Base-by-base conservation (phyloP, 1,140 invertebrate species). In the Paraescarpia echinospica region DNA sequence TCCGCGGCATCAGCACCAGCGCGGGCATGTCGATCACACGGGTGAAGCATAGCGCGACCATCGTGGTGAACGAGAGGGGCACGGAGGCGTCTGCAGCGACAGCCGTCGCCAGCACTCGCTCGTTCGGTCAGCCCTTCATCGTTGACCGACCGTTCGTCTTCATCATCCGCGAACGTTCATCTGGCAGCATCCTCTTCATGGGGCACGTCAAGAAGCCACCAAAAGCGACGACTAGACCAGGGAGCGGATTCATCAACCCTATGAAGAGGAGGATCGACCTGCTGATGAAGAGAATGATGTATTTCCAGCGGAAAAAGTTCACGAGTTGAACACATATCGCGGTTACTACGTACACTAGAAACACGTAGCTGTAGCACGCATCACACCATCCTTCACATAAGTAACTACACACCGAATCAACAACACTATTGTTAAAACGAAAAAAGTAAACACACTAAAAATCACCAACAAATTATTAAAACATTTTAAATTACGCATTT, bases 1-100 rank as follows among this genome's bases (percentile, higher is more conserved):
- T 92, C 1, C 33, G n/a, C 8, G 59, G 92, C 34, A 92, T 92
- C 35, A 88, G 33, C 88, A 77, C 6, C 33, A 59, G 34, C 34
- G 48, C 9, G 0, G 91, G 5, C 6, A 33, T 93, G n/a, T 77
- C 9, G 41, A 89, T 93, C 35, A 41, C 90, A 22, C 34, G 92
- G 34, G 59, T 92, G 33, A 51, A 93, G 51, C 93, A 93, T 48
- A 93, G 93, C 34, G 93, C 93, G 18, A 22, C 35, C 18, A 90
- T 90, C 35, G 14, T n/a, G 90, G 90, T 90, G 34, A 41, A 90
- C 35, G 90, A 90, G 33, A 6, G 35, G 2, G 93, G 93, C 33
- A 93, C 92, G 33, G 93, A 93, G 41, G 93, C 93, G n/a, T 92
- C 93, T 27, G 93, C 93, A 33, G 92, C 92, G 8, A 77, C 34